Conservation (phyloP, 1,140 invertebrate genomes). For the Euura saliciscinereae region DNA sequence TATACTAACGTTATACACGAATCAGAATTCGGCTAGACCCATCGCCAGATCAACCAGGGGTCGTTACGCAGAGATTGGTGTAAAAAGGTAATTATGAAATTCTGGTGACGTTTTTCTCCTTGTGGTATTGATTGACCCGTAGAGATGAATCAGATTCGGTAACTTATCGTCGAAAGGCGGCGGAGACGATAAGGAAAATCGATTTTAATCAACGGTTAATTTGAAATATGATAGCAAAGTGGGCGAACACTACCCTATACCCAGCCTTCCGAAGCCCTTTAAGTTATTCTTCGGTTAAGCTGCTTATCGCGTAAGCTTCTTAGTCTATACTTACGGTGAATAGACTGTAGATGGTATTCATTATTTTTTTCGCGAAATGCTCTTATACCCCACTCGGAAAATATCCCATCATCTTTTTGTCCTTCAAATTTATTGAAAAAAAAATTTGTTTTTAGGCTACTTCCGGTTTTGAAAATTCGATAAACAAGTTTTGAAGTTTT, state of each 20-base stretch:
- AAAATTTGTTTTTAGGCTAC: no score
- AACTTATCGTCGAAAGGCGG: not conserved
- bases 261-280: conserved; percentile 41
- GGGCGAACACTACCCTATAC: conserved; percentile 17
- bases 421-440: no score
- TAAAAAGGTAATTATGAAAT: conserved; percentile 47
- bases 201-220: conserved; percentile 32
- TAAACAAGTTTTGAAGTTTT: no score
- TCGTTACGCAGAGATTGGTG: conserved; percentile 54
- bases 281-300: conserved; percentile 50
- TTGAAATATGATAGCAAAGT: conserved; percentile 47
- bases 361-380: conserved; percentile 9
- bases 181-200: not conserved
- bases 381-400: no score
- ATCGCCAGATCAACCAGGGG: conserved; percentile 39
- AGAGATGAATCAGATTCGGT: not conserved
- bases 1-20: conserved; percentile 53
- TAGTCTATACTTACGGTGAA: conserved; percentile 21
- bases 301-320: conserved; percentile 33
- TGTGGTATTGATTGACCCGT: not conserved
- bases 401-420: no score
- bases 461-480: no score
- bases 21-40: conserved; percentile 27
- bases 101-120: not conserved
- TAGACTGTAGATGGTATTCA: conserved; percentile 33